Base-by-base conservation (phyloP, 1,140 invertebrate genomes). In the Magallana gigas region DNA sequence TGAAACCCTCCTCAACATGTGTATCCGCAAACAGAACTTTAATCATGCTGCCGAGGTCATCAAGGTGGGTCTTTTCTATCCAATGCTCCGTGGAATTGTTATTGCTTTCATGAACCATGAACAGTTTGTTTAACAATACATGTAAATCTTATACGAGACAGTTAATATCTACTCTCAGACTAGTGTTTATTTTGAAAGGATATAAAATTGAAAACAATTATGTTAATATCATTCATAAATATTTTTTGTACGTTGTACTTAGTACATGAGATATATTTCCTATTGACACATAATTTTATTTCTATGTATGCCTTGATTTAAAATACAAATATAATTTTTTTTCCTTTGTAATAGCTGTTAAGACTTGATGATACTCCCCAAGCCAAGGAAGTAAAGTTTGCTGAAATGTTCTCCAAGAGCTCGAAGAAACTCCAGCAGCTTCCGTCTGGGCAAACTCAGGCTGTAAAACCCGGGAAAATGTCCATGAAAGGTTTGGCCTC, bases 11-110 rank as follows among this genome's bases (percentile, higher is more conserved):
- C 90, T 94, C 9, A 91, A 87, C 23, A 91, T 93, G 91, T 94
- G 92, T 84, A 86, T 94, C n/a, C 90, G 91, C 29, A 92, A 90
- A 85, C 88, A 90, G 29, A 92, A 93, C 59, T 89, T 90, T 36
- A 89, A 85, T 0, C 93, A 94, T 85, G 94, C 93, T 29, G 85
- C 90, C 12, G 93, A 94, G 88, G 93, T 94, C 57, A 91, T 94
- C 57, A 94, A 94, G 91, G 94, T 94, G 88, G 18, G 83, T 16
- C 1, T 58, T 64, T 5, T 83, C 18, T 83, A 5, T 83, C 4
- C n/a, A 57, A 18, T 57, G 2, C 5, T 1, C 36, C 5, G 1
- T 48, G 36, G 36, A 48, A 48, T 48, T 48, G 36, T 48, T 83
- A 57, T n/a, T 23, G 5, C 5, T 12, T 36, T 80, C 23, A 7